phyloP scores from a whole-genome alignment of 1,140 invertebrate genomes.

The Drosophila takahashii region DNA sequence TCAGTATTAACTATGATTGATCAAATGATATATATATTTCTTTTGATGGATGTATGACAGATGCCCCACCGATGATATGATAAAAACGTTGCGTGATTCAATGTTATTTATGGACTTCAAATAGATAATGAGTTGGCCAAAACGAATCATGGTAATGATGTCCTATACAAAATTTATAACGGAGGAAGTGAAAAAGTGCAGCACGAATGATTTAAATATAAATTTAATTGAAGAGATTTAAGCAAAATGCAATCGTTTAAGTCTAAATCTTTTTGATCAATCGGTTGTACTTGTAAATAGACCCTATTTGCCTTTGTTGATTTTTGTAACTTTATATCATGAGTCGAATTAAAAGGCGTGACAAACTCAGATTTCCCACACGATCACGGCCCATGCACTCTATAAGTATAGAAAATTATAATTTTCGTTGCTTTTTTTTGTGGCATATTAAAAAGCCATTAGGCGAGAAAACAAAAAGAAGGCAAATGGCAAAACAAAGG shows the following conservation, averaged over 20 bases:
- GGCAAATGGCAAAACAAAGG: conserved; percentile 7
- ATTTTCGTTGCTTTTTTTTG: conserved; percentile 19
- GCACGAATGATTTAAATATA: background rate
- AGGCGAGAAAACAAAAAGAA: conserved; percentile 19
- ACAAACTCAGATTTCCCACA: conserved; percentile 44
- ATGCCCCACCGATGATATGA: conserved; percentile 36
- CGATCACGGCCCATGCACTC: conserved; percentile 12
- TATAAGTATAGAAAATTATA: conserved; percentile 24
- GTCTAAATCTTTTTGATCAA: background rate
- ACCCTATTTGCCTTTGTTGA: background rate
- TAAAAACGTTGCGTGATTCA: conserved; percentile 49
- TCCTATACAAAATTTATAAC: background rate
- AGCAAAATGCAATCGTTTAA: too few species aligned
- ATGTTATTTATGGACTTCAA: conserved; percentile 29
- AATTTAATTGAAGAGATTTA: background rate
- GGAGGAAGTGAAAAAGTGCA: conserved; percentile 8
- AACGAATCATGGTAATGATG: conserved; percentile 4
- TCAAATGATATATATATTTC: conserved; percentile 57
- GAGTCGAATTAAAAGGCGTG: conserved; percentile 27
- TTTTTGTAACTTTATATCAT: conserved; percentile 7
- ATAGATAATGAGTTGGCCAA: conserved; percentile 40
- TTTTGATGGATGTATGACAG: conserved; percentile 39
- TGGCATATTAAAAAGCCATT: conserved; percentile 49
- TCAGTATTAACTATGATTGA: conserved; percentile 69
- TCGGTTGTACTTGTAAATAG: background rate